Base-by-base conservation (phyloP, 2,113 vertebrate genomes). In the Tonatia bakeri region DNA sequence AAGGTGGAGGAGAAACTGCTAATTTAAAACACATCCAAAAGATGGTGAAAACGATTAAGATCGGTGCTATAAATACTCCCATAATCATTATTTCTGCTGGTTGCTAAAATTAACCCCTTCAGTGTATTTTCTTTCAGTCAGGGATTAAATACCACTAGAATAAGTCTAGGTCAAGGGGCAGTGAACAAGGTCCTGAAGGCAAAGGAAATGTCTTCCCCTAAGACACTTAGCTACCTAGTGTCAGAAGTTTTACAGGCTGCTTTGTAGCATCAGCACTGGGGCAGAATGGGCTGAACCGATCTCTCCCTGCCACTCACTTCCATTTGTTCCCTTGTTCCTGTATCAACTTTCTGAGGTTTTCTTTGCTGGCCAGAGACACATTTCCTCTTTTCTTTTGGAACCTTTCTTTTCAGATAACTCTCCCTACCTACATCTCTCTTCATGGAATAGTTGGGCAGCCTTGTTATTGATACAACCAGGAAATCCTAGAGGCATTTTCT, bases 11-110 rank as follows among this genome's bases (percentile, higher is more conserved):
- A 94, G 75, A 40, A 33, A 86, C 69, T 52, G 54, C 54, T 97
- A 77, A 84, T 94, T 97, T 93, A 90, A 96, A 95, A 26, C 67
- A 65, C 26, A 88, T 72, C 50, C n/a, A 94, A 92, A 97, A 67
- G 43, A 88, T 65, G 43, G 50, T 38, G 61, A 94, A 83, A 75
- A 89, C 93, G 76, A 96, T 95, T 82, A 92, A 93, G 14, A 91
- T 72, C 4, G 40, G 3, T 61, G 33, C 67, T 97, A 97, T 88
- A 94, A 96, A 94, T 96, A 97, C 77, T 59, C 26, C 83, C 56
- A 56, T 47, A 61, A 73, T 92, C n/a, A 26, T 79, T 79, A 82
- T 80, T 91, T 95, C 45, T 85, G n/a, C 67, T 82, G 28, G 40
- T 40, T 94, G n/a, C 82, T 77, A 89, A 95, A 96, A 79, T 95